A percentile compares a stretch with the other conserved stretches of the same genome.
These are phyloP conservation scores for Dicrostonyx torquatus DNA, from an alignment of 2,797 vertebrate genomes.

Conservation along the genomic window DNA sequence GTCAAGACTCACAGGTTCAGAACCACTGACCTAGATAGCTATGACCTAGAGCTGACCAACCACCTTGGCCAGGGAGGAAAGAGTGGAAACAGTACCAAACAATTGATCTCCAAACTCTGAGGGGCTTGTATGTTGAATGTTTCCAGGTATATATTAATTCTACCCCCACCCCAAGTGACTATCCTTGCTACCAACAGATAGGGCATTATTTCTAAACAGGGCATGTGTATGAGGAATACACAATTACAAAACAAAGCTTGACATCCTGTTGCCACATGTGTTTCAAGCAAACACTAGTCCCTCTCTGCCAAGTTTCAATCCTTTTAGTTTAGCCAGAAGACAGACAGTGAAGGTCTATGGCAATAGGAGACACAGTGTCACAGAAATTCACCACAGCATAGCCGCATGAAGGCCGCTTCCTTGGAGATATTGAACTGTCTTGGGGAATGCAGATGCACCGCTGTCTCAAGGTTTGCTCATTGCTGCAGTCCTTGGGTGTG, in stretches of 20 bases:
- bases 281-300: neutral
- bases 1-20: neutral
- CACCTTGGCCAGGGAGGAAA: neutral
- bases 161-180: neutral
- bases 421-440: neutral
- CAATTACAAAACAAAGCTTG: neutral
- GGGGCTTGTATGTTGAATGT: neutral
- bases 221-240: neutral
- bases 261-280: neutral
- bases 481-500: neutral
- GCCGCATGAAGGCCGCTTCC: neutral
- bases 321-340: conserved; percentile 35
- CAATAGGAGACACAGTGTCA: neutral
- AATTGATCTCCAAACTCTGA: neutral
- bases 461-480: neutral
- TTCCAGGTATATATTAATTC: neutral
- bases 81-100: neutral
- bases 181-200: neutral
- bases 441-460: neutral
- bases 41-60: neutral
- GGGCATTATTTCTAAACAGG: neutral
- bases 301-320: conserved; percentile 2
- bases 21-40: neutral
- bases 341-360: neutral
- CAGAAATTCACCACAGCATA: neutral